Conservation (phyloP, 2,113 vertebrate genomes). For the Malaclemys terrapin region DNA sequence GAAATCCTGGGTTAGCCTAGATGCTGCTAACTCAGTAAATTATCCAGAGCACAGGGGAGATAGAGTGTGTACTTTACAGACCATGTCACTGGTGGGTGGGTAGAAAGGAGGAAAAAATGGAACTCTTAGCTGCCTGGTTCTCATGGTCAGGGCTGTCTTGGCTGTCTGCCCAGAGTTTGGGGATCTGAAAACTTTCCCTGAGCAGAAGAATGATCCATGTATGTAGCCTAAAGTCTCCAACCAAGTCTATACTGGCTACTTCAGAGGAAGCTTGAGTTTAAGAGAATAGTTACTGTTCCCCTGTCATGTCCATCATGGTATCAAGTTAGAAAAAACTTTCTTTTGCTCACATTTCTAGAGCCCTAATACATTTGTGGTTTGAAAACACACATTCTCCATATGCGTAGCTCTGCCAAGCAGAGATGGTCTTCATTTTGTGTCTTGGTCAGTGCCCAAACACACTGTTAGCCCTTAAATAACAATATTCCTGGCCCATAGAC, state of each 20-base stretch:
- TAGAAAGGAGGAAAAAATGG: not conserved
- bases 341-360: not conserved
- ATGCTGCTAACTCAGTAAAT: not conserved
- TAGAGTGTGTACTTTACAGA: not conserved
- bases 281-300: not conserved
- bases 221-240: accelerated
- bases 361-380: not conserved
- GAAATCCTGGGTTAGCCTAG: not conserved
- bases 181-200: not conserved
- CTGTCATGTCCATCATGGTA: not conserved
- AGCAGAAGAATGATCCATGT: not conserved
- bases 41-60: not conserved
- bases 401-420: not conserved
- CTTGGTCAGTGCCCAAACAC: not conserved
- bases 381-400: not conserved
- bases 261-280: not conserved
- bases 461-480: not conserved
- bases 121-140: not conserved
- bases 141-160: not conserved
- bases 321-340: not conserved
- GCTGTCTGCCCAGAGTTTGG: not conserved
- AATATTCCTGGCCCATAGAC: not conserved
- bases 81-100: not conserved
- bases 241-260: accelerated
- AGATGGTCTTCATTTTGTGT: not conserved